phyloP scores from a whole-genome alignment of 2,113 vertebrate genomes.

The Planiliza haematocheilus region DNA sequence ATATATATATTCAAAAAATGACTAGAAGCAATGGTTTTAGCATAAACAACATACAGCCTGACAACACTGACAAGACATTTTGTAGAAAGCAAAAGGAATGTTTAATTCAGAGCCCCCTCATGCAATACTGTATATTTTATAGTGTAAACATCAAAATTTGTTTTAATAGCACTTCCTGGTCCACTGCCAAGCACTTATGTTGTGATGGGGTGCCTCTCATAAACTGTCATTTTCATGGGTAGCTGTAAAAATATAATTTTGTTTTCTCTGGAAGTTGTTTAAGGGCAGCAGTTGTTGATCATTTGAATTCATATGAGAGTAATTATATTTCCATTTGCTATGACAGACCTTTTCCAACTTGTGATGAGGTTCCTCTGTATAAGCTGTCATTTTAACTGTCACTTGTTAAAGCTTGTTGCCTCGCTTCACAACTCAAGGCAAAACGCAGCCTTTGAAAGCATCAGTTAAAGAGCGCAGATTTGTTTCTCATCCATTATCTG shows the following conservation, averaged over 20 bases:
- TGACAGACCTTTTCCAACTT: neutral
- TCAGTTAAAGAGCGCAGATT: neutral
- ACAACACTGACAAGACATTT: no score
- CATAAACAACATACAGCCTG: no score
- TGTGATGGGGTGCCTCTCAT: neutral
- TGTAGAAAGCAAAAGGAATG: neutral
- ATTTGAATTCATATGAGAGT: slow-evolving; percentile 14
- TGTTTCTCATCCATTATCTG: slow-evolving; percentile 7
- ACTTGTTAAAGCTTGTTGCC: slow-evolving; percentile 8
- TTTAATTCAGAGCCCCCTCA: neutral
- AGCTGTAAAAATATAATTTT: no score
- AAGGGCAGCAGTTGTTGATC: slow-evolving; percentile 9
- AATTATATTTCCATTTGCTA: slow-evolving; percentile 30
- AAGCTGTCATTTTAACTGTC: slow-evolving; percentile 38
- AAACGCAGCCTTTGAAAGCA: neutral
- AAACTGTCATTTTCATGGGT: slow-evolving; percentile 7
- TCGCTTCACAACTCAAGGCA: neutral
- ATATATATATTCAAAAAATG: no score
- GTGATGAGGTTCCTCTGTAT: neutral
- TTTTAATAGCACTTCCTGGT: neutral
- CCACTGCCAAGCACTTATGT: neutral
- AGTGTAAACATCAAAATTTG: slow-evolving; percentile 1
- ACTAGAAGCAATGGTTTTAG: no score
- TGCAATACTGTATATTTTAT: neutral
- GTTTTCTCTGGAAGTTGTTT: slow-evolving; percentile 16